Evolutionary conservation across 2,888 invertebrate genomes (phyloP).

Genomic region (Nemurella pictetii): DNA sequence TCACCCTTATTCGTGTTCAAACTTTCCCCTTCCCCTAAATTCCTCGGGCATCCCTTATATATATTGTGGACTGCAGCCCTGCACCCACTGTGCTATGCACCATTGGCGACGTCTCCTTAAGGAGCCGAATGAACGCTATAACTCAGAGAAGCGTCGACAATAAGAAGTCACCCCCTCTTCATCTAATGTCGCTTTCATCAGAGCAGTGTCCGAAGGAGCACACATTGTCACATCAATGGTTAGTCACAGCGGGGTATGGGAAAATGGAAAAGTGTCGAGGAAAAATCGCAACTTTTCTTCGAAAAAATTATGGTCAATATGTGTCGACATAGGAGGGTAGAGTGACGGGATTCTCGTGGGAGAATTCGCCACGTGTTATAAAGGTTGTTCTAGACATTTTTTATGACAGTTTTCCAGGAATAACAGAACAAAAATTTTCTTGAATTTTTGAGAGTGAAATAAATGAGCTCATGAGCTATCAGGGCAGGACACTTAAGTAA

Average conservation of each 20-base stretch:
- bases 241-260: neutral
- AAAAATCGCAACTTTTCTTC: neutral
- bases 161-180: constrained; percentile 23
- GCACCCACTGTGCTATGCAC: neutral
- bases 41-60: neutral
- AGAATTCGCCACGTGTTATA: neutral
- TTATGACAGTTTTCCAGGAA: too few relatives aligned
- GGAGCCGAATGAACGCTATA: constrained; percentile 34
- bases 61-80: neutral
- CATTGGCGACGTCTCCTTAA: neutral
- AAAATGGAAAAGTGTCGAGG: neutral
- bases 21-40: neutral
- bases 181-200: constrained; percentile 27
- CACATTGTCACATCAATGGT: neutral
- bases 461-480: too few relatives aligned
- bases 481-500: too few relatives aligned
- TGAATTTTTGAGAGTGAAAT: too few relatives aligned
- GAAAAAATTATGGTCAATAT: neutral
- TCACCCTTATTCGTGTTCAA: neutral
- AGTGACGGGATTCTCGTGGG: neutral
- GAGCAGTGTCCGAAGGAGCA: neutral
- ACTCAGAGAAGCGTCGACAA: constrained; percentile 34
- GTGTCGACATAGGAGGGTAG: neutral
- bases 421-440: too few relatives aligned
- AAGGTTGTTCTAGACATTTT: neutral